Conservation (phyloP, 2,888 invertebrate species). For the Trisateles emortualis region DNA sequence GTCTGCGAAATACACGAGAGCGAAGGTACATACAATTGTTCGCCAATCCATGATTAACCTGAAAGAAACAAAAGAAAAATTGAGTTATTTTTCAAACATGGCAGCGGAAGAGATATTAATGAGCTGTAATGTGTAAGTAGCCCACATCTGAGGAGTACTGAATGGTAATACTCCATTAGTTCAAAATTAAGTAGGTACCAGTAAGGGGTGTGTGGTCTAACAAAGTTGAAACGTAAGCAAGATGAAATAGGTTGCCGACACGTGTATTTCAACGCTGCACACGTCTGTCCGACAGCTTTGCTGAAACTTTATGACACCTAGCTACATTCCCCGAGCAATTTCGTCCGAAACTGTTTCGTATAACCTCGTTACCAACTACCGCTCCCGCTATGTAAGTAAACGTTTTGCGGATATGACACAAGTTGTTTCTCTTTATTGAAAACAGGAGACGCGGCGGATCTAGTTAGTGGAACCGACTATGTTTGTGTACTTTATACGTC, state of each 20-base stretch:
- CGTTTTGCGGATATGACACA: slow-evolving; percentile 73
- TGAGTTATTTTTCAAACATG: slow-evolving; percentile 16
- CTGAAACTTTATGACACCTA: slow-evolving; percentile 81
- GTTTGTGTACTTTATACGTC: slow-evolving; percentile 41
- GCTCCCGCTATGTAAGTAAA: slow-evolving; percentile 71
- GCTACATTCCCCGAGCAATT: slow-evolving; percentile 77
- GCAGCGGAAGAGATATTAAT: slow-evolving; percentile 13
- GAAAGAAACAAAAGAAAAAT: slow-evolving; percentile 54
- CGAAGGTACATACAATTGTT: slow-evolving; percentile 64
- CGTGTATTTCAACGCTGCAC: slow-evolving; percentile 72
- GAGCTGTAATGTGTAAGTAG: slow-evolving; percentile 19
- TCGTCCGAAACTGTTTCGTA: slow-evolving; percentile 76
- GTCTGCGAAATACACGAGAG: slow-evolving; percentile 71
- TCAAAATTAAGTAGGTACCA: slow-evolving; percentile 29
- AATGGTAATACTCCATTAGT: slow-evolving; percentile 31
- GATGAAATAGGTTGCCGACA: slow-evolving; percentile 69
- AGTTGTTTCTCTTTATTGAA: slow-evolving; percentile 79
- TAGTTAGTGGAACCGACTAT: slow-evolving; percentile 44
- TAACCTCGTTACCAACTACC: slow-evolving; percentile 80
- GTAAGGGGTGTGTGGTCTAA: slow-evolving; percentile 52
- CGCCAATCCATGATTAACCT: slow-evolving; percentile 80
- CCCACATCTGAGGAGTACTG: slow-evolving; percentile 7
- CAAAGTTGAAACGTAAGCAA: slow-evolving; percentile 61
- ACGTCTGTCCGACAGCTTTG: slow-evolving; percentile 73
- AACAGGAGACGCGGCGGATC: slow-evolving; percentile 56